Base-by-base conservation (phyloP, 1,140 invertebrate genomes). In the Bombus waltoni region DNA sequence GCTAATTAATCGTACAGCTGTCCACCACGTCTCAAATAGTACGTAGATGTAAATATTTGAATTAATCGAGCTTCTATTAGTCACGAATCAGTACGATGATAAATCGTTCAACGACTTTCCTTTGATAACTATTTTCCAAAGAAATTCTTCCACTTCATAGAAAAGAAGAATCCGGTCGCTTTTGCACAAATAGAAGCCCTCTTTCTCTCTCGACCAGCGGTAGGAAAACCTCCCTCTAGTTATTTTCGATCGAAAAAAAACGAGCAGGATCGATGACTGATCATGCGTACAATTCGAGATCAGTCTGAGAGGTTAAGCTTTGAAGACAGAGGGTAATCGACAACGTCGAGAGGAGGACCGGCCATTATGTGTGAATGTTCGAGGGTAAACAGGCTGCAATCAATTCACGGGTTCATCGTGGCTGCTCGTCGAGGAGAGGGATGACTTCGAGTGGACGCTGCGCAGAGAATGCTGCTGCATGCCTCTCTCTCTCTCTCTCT, bases 321-420 rank as follows among this genome's bases (percentile, higher is more conserved):
- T 80, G 86, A 89, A 91, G 83, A 88, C 82, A 79, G 85, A 87
- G 75, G 87, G 84, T 87, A 89, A 89, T 91, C 85, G 88, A 87
- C 81, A 79, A 78, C 65, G 80, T 81, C 78, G 65, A 59, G 59
- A 83, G 74, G 83, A 83, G 86, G 76, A 82, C 73, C 82, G 81
- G 78, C 85, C 85, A 92, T 89, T 92, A 89, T 88, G 89, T 86
- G 85, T 72, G 84, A 88, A 89, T 84, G 86, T 88, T 83, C 85
- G 79, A 92, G 89, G 87, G 89, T 91, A 93, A 93, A 94, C 89
- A 91, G 82, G 81, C 86, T 90, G 89, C 92, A 93, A 94, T 94
- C 92, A 93, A 93, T 93, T 94, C 89, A 91, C 70, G 78, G 91
- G 89, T 91, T 88, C 90, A 91, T 91, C 87, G 90, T 90, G 89